Evolutionary conservation across 2,888 invertebrate genomes (phyloP), one percentile per base, ranked within the genome.

Genomic region (Volucella bombylans): DNA sequence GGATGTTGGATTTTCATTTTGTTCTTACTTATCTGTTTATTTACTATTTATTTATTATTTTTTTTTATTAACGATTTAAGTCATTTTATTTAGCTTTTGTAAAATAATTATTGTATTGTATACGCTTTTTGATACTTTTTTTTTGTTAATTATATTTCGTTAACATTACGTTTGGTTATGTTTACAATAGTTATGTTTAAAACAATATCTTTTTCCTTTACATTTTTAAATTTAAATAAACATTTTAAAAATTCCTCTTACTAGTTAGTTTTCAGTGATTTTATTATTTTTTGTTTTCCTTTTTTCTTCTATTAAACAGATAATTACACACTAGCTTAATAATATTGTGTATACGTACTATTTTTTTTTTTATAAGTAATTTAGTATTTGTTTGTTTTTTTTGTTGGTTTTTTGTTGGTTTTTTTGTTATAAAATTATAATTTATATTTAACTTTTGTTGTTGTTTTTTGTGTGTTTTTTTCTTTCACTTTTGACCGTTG

Each of bases 111-210:
- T 71, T 86, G 81, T 72, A 77, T 87, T 88, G 83, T 88, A 89
- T 89, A 89, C 88, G 88, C 87, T 88, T 89, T 88, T 83, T 87
- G 72, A 86, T 59, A 61, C 71, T 77, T 85, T 74, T 67, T 12
- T 45, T 12, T n/a, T 45, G 1, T 23, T 23, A 45, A 11, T 12
- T 1, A 11, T 45, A 45, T 6, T 11, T 45, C 45, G n/a, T 31
- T 38, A 39, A 45, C 68, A 62, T 69, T 67, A 82, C 68, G 50
- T 50, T 50, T 79, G 64, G 50, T 79, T 61, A 77, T 59, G 67
- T 8, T 67, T 49, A n/a, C n/a, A n/a, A n/a, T n/a, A 76, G 45
- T 23, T 23, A 71, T 55, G 47, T 45, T 41, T 43, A 31, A 31
- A 39, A 43, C 11, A 41, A 39, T 39, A 11, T 31, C 43, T 45